Base-by-base conservation (phyloP, 2,888 invertebrate genomes). In the Microctonus brassicae region DNA sequence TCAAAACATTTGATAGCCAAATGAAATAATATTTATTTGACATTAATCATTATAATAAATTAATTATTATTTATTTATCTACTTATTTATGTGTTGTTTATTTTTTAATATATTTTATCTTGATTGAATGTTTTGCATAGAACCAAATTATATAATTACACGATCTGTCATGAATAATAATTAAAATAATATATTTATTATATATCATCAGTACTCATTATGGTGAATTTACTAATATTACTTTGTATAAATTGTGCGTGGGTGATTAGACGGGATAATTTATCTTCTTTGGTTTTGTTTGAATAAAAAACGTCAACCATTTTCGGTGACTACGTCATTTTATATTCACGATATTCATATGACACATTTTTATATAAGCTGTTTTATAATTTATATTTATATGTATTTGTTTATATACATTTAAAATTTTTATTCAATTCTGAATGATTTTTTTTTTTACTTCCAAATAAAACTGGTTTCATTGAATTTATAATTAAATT, bases 171-270 rank as follows among this genome's bases (percentile, higher is more conserved):
- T n/a, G n/a, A n/a, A n/a, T n/a, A n/a, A n/a, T n/a, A n/a, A n/a
- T n/a, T n/a, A n/a, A n/a, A n/a, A n/a, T n/a, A n/a, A n/a, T n/a
- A n/a, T n/a, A n/a, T n/a, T n/a, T n/a, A n/a, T n/a, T n/a, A n/a
- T n/a, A n/a, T 47, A 7, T 3, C 17, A 47, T 47, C 47, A n/a
- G 6, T 4, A 17, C 17, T 29, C 17, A 29, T 58, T 34, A 17
- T n/a, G 9, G 20, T n/a, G 2, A 77, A 77, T 71, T 58, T 74
- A 69, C 72, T 74, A 76, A 78, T 73, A 53, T 68, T 33, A 74
- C 72, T 74, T 65, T 39, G 36, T 42, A 58, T 33, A 60, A 60
- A 58, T 57, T 22, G 55, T 39, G 53, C 17, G 34, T 68, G 34
- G 68, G 60, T 47, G 60, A 58, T 42, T 66, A 36, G 57, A 67